phyloP scores from a whole-genome alignment of 2,113 vertebrate species.

The Alouatta palliata region DNA sequence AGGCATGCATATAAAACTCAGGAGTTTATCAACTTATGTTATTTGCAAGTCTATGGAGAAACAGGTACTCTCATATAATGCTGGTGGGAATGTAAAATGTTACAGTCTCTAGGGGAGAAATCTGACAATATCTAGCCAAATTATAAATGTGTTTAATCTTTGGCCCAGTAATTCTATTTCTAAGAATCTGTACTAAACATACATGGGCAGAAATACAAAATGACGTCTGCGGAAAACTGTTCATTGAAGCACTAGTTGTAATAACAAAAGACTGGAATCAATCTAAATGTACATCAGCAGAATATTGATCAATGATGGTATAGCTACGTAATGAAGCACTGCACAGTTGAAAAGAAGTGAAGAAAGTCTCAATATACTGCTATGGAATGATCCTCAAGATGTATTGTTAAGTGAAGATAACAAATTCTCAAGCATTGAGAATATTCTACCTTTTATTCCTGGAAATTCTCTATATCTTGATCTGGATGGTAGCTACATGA shows the following conservation, averaged over 20 bases:
- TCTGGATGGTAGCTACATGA: background rate
- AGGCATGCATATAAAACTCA: background rate
- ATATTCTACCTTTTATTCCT: background rate
- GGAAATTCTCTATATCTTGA: background rate
- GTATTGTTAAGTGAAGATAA: background rate
- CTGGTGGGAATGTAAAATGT: background rate
- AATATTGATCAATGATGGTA: background rate
- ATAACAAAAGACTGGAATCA: background rate
- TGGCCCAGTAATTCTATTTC: background rate
- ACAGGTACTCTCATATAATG: background rate
- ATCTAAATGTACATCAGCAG: background rate
- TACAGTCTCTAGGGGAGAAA: background rate
- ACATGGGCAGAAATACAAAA: constrained; percentile 30
- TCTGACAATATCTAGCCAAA: background rate
- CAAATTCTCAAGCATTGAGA: background rate
- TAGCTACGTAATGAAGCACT: background rate
- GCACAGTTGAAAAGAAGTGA: background rate
- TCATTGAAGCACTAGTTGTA: background rate
- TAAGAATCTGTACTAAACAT: background rate
- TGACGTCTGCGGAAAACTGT: background rate
- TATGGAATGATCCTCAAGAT: background rate
- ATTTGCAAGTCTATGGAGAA: background rate
- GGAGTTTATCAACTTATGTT: background rate
- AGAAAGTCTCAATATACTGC: background rate
- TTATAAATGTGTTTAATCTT: constrained; percentile 16